A percentile compares a stretch with the other conserved stretches of the same genome.
Conservation (phyloP, 2,797 vertebrate genomes). For the Limnodromus scolopaceus region DNA sequence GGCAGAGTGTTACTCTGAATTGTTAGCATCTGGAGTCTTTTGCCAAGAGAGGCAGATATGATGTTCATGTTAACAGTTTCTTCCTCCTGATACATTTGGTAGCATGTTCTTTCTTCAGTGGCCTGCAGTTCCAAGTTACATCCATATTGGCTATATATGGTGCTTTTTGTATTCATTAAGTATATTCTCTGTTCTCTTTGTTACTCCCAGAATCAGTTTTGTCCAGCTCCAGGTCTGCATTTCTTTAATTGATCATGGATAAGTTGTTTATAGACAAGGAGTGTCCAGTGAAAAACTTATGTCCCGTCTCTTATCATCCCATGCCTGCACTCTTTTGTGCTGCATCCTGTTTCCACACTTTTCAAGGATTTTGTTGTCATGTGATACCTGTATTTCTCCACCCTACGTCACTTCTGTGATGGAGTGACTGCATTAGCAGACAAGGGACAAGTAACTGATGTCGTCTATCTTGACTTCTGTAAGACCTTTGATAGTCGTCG, state of each 20-base stretch:
- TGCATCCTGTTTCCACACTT: not conserved
- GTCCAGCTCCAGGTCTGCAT: not conserved
- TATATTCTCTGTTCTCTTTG: not conserved
- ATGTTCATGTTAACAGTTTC: not conserved
- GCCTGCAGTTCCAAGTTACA: not conserved
- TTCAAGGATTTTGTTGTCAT: not conserved
- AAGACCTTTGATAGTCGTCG: not conserved
- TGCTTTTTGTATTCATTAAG: not conserved
- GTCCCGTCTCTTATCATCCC: not conserved
- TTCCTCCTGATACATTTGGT: not conserved
- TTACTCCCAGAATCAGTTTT: not conserved
- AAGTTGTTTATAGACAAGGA: not conserved
- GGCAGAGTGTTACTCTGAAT: not conserved
- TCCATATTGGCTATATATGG: not conserved
- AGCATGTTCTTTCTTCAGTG: not conserved
- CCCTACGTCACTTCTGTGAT: not conserved
- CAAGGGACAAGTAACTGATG: not conserved
- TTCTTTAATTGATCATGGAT: not conserved
- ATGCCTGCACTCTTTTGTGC: not conserved
- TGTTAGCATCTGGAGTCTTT: not conserved
- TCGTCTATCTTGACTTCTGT: not conserved
- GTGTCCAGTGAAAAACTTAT: not conserved
- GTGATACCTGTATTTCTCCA: not conserved
- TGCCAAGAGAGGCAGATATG: not conserved
- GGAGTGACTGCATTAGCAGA: not conserved